A percentile compares a stretch with the other conserved stretches of the same genome.
Evolutionary conservation across 2,797 vertebrate species (phyloP).

Genomic region (Crypturellus tataupa): DNA sequence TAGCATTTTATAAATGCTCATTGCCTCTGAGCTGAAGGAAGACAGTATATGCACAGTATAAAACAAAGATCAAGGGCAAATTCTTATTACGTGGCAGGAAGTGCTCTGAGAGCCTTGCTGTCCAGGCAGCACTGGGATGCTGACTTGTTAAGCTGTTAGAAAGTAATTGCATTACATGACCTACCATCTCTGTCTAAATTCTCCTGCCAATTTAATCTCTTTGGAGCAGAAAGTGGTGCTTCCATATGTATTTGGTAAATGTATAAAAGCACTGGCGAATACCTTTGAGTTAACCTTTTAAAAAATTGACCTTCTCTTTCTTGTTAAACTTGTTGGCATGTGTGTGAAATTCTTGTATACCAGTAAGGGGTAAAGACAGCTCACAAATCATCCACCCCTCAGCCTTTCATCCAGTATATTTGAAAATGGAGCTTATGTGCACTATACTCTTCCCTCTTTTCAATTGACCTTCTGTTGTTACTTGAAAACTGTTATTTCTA

Average conservation of each 20-base stretch:
- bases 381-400: too few species aligned
- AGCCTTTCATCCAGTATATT: neutral
- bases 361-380: neutral
- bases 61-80: neutral
- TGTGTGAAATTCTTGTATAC: neutral
- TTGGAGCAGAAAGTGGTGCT: neutral
- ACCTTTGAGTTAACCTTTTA: neutral
- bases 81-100: neutral
- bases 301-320: neutral
- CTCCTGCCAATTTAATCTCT: neutral
- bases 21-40: neutral
- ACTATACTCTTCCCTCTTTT: neutral
- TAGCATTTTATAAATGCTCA: neutral
- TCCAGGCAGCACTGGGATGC: neutral
- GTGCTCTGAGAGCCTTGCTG: neutral
- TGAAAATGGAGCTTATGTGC: neutral
- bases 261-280: neutral
- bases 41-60: neutral
- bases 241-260: neutral
- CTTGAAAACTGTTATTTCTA: neutral
- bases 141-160: neutral
- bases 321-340: neutral
- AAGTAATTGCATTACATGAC: neutral
- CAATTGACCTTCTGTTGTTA: neutral
- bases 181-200: neutral